Evolutionary conservation across 2,797 vertebrate genomes (phyloP).

Genomic region (Adelosebastes latens): DNA sequence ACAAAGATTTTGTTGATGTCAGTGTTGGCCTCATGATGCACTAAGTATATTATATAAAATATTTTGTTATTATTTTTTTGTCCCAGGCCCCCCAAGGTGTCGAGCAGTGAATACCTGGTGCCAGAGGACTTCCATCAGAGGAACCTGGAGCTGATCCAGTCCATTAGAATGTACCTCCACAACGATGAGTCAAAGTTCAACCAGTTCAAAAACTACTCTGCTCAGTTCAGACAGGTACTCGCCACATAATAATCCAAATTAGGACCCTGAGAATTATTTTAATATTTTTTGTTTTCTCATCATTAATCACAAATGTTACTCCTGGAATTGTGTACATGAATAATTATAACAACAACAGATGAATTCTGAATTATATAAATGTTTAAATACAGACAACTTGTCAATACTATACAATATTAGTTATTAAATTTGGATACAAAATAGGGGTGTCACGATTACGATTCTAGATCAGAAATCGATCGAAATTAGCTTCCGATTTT

Average conservation of each 20-base stretch:
- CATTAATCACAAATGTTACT: too few species aligned
- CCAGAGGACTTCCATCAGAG: slow-evolving; percentile 95
- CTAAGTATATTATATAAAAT: too few species aligned
- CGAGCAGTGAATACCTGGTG: slow-evolving; percentile 84
- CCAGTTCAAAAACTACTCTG: slow-evolving; percentile 94
- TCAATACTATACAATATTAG: background rate
- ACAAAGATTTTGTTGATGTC: background rate
- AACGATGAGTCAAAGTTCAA: slow-evolving; percentile 94
- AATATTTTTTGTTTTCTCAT: background rate
- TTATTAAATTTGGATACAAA: background rate
- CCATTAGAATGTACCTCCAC: slow-evolving; percentile 91
- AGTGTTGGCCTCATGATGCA: background rate
- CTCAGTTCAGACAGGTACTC: slow-evolving; percentile 95
- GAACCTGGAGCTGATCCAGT: slow-evolving; percentile 94
- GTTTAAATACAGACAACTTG: background rate
- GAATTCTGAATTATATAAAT: background rate
- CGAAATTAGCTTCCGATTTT: too few species aligned
- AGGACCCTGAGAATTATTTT: background rate
- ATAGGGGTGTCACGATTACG: too few species aligned
- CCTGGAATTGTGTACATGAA: too few species aligned
- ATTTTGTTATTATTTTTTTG: background rate
- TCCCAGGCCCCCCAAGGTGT: slow-evolving; percentile 74
- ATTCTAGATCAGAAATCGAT: too few species aligned
- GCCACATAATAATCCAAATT: too few species aligned
- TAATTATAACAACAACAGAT: too few species aligned